Evolutionary conservation across 2,113 vertebrate species (phyloP).

Genomic region (Ondatra zibethicus): DNA sequence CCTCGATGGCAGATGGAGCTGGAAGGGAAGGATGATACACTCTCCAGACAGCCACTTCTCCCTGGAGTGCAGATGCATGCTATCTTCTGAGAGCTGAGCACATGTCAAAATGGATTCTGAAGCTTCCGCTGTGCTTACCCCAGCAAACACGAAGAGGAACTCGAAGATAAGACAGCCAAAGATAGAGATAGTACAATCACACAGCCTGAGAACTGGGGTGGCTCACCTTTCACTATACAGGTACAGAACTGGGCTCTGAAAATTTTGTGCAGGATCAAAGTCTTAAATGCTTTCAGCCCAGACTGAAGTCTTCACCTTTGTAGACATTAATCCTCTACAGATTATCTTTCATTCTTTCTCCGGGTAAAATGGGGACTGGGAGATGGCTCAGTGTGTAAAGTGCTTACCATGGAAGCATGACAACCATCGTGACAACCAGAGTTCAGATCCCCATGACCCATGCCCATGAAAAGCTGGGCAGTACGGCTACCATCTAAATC

Average conservation of each 20-base stretch:
- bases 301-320: not conserved
- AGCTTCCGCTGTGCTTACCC: not conserved
- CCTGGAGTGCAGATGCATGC: fast-evolving
- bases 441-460: not conserved
- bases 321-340: not conserved
- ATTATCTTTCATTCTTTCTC: not conserved
- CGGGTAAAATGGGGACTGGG: not conserved
- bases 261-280: not conserved
- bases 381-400: not conserved
- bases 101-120: fast-evolving
- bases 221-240: not conserved
- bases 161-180: no score
- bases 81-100: not conserved
- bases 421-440: not conserved
- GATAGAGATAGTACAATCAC: not conserved
- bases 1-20: not conserved
- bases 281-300: not conserved
- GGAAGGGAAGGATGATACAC: not conserved
- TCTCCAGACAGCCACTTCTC: constrained; percentile 62
- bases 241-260: not conserved
- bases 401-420: not conserved
- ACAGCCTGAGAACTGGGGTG: not conserved
- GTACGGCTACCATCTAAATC: not conserved
- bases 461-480: no score
- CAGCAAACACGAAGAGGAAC: not conserved